Conservation (phyloP, 2,888 invertebrate species). For the Xanthorhoe spadicearia region DNA sequence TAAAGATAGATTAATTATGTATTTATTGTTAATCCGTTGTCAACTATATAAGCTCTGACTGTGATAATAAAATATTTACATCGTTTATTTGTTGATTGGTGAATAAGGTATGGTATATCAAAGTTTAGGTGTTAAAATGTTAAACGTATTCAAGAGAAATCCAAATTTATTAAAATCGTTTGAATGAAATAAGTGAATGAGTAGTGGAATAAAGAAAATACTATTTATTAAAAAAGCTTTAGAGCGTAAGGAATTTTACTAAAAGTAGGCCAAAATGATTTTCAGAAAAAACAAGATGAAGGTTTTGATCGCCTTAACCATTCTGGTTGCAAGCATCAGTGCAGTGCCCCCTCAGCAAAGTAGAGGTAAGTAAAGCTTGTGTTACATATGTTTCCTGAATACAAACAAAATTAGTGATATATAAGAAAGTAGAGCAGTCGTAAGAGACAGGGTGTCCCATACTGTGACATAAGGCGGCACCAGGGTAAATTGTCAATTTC, state of each 20-base stretch:
- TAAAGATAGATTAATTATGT: neutral
- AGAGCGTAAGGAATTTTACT: neutral
- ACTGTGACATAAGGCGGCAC: no score
- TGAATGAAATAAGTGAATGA: no score
- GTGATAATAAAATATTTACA: neutral
- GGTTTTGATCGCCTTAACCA: constrained; percentile 47
- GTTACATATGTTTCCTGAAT: neutral
- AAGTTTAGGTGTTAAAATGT: neutral
- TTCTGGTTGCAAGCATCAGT: constrained; percentile 52
- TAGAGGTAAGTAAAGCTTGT: constrained; percentile 14
- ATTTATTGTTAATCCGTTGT: neutral
- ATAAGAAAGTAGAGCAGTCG: neutral
- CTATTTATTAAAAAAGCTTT: neutral
- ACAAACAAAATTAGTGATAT: neutral
- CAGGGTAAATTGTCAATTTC: no score
- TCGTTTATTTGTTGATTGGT: neutral
- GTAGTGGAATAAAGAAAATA: neutral
- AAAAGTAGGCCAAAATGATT: constrained; percentile 1
- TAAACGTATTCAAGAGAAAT: no score
- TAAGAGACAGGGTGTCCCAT: no score
- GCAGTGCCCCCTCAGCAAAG: constrained; percentile 43
- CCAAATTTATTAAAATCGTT: no score
- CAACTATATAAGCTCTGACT: neutral
- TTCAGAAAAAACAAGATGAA: constrained; percentile 54
- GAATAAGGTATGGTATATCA: neutral